These are phyloP conservation scores for Paragorgia papillata DNA, from an alignment of 92 coral and sea anemone genomes.

Conservation along the genomic window DNA sequence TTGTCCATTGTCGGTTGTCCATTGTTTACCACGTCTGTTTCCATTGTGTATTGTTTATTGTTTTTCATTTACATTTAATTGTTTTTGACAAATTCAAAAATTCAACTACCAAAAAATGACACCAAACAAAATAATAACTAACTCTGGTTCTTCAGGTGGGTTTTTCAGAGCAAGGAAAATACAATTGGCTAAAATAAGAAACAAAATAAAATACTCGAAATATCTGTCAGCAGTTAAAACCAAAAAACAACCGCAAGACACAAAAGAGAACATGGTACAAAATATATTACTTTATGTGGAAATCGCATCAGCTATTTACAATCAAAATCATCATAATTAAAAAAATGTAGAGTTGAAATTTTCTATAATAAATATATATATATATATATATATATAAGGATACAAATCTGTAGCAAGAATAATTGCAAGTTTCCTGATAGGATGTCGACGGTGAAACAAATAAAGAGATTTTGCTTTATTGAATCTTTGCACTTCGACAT, in stretches of 20 bases:
- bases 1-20: no score
- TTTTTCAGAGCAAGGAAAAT: constrained; percentile 85
- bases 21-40: no score
- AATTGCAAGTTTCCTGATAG: constrained; percentile 70
- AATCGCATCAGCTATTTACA: no score
- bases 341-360: no score
- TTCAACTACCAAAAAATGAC: no score
- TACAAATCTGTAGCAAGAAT: constrained; percentile 81
- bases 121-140: constrained; percentile 41
- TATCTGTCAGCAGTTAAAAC: constrained; percentile 47
- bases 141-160: constrained; percentile 98
- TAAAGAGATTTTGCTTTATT: constrained; percentile 86
- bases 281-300: background rate
- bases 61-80: background rate
- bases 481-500: constrained; percentile 74
- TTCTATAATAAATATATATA: no score
- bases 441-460: constrained; percentile 81
- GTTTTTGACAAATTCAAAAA: no score
- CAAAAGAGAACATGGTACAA: constrained; percentile 1
- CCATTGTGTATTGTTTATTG: background rate
- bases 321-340: no score
- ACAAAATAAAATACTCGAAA: constrained; percentile 84
- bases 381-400: no score
- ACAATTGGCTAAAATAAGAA: constrained; percentile 88
- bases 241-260: background rate